Evolutionary conservation across 2,113 vertebrate genomes (phyloP).

Genomic region (Laterallus jamaicensis): DNA sequence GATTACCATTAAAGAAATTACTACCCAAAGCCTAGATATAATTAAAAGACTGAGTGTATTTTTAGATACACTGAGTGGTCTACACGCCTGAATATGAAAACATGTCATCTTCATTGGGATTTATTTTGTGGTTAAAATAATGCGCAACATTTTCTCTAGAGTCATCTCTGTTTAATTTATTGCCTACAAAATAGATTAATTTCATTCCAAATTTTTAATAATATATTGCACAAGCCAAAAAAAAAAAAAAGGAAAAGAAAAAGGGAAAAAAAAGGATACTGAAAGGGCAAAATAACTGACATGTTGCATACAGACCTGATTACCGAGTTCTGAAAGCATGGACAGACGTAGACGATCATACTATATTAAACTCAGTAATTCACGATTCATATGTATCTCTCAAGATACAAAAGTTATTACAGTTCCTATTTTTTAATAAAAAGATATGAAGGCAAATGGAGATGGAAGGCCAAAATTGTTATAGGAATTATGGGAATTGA

Average conservation of each 20-base stretch:
- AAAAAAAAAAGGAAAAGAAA: background rate
- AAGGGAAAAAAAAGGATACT: background rate
- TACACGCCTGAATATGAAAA: slow-evolving; percentile 6
- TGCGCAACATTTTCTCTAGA: background rate
- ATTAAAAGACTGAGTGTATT: slow-evolving; percentile 11
- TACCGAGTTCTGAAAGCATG: background rate
- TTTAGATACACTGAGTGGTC: background rate
- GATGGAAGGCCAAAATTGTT: background rate
- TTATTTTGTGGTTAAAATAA: slow-evolving; percentile 37
- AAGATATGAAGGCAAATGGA: slow-evolving; percentile 28
- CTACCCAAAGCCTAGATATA: background rate
- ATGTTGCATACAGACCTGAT: slow-evolving; percentile 8
- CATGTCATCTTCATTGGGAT: background rate
- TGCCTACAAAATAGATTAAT: slow-evolving; percentile 25
- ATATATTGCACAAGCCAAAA: background rate
- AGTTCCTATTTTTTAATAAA: slow-evolving; percentile 43
- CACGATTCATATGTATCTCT: slow-evolving; percentile 1
- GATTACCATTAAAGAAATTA: background rate
- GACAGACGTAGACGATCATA: background rate
- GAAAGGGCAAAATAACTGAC: background rate
- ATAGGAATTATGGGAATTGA: background rate
- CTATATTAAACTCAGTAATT: slow-evolving; percentile 29
- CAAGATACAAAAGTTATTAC: slow-evolving; percentile 17
- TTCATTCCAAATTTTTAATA: slow-evolving; percentile 20
- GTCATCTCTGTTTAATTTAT: slow-evolving; percentile 31